Evolutionary conservation across 2,888 invertebrate species (phyloP), one percentile per base, ranked within the genome.

Genomic region (Trissolcus japonicus): DNA sequence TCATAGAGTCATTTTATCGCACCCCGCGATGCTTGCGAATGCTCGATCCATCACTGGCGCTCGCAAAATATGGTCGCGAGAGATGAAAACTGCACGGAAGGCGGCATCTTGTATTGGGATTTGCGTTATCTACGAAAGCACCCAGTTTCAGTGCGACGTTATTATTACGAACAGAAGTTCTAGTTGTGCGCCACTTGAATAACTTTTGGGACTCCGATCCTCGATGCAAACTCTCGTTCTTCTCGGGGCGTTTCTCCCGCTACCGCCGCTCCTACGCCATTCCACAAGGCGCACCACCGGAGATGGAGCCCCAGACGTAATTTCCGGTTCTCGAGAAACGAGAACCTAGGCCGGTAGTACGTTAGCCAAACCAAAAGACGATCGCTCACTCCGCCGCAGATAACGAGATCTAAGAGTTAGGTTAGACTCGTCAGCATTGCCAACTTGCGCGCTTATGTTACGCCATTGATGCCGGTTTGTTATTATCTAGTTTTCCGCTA

Each of bases 251-350:
- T 56, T 9, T 19, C 48, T 48, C 50, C 14, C 61, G 54, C 41
- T 21, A 66, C 63, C 71, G 76, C 56, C 76, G 14, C 16, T 71
- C 54, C 67, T 41, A 61, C 67, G 73, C n/a, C 75, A 80, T 81
- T 78, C 71, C 75, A 72, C 63, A 74, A 79, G 79, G 72, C 76
- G 82, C 86, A 86, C 87, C 87, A 87, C 88, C 88, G 88, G 88
- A 88, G 87, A 88, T 88, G 87, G 87, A 88, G 86, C 83, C 83
- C 87, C 87, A 87, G 87, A 87, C 86, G 86, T 88, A 88, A 87
- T 88, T 88, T 88, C 88, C 88, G 88, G 86, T 87, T 86, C 85
- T 80, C 80, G 77, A 79, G 80, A 81, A 35, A 79, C 79, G 76
- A 80, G 69, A 78, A 76, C 65, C 74, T 66, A 72, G 62, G 43